phyloP scores from a whole-genome alignment of 2,888 invertebrate genomes.

The Lasiommata megera region DNA sequence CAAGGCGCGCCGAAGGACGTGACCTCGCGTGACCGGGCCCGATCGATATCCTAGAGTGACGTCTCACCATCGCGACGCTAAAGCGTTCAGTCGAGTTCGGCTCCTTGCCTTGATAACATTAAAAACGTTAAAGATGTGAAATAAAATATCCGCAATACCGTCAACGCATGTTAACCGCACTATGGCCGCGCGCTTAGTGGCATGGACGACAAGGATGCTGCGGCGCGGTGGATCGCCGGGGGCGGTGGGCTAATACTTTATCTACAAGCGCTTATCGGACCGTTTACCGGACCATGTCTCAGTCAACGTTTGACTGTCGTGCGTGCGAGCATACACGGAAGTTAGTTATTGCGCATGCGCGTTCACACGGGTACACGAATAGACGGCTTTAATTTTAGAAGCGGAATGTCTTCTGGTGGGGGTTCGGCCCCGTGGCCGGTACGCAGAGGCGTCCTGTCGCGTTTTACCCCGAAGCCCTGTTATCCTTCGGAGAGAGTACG shows the following conservation, averaged over 20 bases:
- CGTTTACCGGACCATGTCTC: constrained; percentile 60
- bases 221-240: constrained; percentile 73
- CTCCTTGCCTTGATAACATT: constrained; percentile 66
- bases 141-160: constrained; percentile 28
- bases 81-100: constrained; percentile 64
- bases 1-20: constrained; percentile 79
- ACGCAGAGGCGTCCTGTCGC: constrained; percentile 81
- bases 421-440: constrained; percentile 89
- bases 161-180: constrained; percentile 36
- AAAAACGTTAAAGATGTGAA: constrained; percentile 29
- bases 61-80: constrained; percentile 49
- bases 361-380: constrained; percentile 65
- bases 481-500: constrained; percentile 73
- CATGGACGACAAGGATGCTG: constrained; percentile 71
- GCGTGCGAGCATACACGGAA: constrained; percentile 79
- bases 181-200: constrained; percentile 65
- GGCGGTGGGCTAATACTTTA: constrained; percentile 74
- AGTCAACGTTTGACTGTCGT: constrained; percentile 74
- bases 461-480: constrained; percentile 62
- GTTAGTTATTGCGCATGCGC: constrained; percentile 76
- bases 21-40: constrained; percentile 71
- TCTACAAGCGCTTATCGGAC: constrained; percentile 69
- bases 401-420: constrained; percentile 77
- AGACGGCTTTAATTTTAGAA: constrained; percentile 77
- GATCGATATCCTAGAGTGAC: constrained; percentile 70